Percentiles rank a stretch among this genome's conserved stretches.
These are phyloP conservation scores for Hydractinia symbiolongicarpus DNA, from an alignment of 30 jellyfish, hydroid and myxozoan species.

Conservation along the genomic window DNA sequence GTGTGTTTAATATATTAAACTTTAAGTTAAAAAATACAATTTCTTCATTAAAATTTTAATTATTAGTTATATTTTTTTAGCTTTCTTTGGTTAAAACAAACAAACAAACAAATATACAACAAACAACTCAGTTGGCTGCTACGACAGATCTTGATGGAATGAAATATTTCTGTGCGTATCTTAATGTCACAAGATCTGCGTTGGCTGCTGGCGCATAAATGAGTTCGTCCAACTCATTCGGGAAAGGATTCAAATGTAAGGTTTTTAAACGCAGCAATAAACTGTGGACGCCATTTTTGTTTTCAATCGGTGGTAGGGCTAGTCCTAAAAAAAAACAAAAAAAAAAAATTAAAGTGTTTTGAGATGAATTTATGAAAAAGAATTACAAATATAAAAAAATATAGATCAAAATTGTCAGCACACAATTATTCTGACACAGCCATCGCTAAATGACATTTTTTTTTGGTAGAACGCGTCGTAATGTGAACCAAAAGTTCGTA, in stretches of 20 bases:
- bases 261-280: constrained; percentile 50
- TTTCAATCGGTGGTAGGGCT: constrained; percentile 55
- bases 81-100: no score
- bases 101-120: neutral
- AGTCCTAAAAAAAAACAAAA: constrained; percentile 40
- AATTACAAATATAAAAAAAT: no score
- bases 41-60: no score
- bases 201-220: constrained; percentile 62
- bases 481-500: no score
- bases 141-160: constrained; percentile 66
- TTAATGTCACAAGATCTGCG: constrained; percentile 47
- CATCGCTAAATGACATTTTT: no score
- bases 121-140: neutral
- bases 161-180: constrained; percentile 71
- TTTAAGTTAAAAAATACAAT: no score
- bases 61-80: no score
- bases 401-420: no score
- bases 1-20: no score
- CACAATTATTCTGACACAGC: no score
- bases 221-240: constrained; percentile 49
- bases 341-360: neutral
- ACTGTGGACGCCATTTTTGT: constrained; percentile 38
- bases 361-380: neutral
- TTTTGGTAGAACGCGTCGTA: no score
- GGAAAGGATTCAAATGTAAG: constrained; percentile 70